Conservation (phyloP, 2,888 invertebrate genomes). For the Trachelus troglodyta region DNA sequence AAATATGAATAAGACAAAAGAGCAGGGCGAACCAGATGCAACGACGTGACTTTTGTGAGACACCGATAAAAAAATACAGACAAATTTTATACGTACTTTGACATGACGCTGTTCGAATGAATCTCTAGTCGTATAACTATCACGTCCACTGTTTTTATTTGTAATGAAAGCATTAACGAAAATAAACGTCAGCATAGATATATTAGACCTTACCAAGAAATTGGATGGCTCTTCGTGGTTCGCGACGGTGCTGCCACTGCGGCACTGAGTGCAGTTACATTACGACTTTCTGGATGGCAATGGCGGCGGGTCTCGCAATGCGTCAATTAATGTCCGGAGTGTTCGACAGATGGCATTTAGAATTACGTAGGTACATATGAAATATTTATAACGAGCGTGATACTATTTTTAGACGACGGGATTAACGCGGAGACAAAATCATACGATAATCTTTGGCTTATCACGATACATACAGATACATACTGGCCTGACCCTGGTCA, state of each 20-base stretch:
- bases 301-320: neutral
- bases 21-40: neutral
- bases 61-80: neutral
- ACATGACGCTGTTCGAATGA: neutral
- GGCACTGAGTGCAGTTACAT: neutral
- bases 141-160: neutral
- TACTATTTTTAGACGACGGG: neutral
- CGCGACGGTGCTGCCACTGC: neutral
- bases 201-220: neutral
- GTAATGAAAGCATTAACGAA: neutral
- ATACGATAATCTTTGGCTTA: neutral
- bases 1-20: neutral
- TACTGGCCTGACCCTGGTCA: neutral
- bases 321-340: neutral
- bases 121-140: neutral
- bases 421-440: neutral
- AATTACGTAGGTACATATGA: neutral
- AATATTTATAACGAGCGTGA: neutral
- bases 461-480: neutral
- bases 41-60: neutral
- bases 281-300: neutral
- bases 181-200: neutral
- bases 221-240: neutral
- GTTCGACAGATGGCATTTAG: neutral
- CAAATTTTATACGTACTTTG: neutral